Evolutionary conservation across 2,113 vertebrate genomes (phyloP).

Genomic region (Bucco capensis): DNA sequence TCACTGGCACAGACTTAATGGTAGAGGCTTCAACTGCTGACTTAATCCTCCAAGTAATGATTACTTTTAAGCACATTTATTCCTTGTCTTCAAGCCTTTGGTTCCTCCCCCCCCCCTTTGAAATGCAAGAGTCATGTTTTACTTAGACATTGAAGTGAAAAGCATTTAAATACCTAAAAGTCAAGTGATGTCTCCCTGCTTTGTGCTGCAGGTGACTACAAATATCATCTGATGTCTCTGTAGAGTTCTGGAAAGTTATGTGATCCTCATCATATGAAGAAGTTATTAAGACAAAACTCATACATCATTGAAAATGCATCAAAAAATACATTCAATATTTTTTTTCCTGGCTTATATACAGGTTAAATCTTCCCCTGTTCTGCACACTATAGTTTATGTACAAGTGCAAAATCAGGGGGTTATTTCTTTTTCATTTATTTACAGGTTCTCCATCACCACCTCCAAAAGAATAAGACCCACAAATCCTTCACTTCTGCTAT

Average conservation of each 20-base stretch:
- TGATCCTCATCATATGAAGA: conserved; percentile 46
- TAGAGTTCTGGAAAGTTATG: conserved; percentile 31
- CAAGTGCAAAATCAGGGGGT: conserved; percentile 54
- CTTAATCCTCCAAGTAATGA: background rate
- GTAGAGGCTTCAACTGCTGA: background rate
- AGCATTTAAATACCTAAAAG: background rate
- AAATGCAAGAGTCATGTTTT: background rate
- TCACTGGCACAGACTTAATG: background rate
- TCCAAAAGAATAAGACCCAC: background rate
- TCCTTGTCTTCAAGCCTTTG: background rate
- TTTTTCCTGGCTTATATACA: conserved; percentile 59
- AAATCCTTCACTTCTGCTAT: background rate
- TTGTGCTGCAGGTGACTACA: background rate
- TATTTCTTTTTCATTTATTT: conserved; percentile 17
- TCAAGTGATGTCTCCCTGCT: background rate
- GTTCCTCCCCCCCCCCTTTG: background rate
- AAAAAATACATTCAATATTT: conserved; percentile 65
- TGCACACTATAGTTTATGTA: conserved; percentile 57
- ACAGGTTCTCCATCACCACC: conserved; percentile 17
- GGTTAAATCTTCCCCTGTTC: conserved; percentile 32
- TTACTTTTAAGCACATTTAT: background rate
- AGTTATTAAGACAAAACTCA: conserved; percentile 54
- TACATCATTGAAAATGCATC: conserved; percentile 55
- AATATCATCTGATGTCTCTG: background rate
- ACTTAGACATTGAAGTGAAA: background rate